Conservation (phyloP, 2,113 vertebrate genomes). For the Kobus ellipsiprymnus region DNA sequence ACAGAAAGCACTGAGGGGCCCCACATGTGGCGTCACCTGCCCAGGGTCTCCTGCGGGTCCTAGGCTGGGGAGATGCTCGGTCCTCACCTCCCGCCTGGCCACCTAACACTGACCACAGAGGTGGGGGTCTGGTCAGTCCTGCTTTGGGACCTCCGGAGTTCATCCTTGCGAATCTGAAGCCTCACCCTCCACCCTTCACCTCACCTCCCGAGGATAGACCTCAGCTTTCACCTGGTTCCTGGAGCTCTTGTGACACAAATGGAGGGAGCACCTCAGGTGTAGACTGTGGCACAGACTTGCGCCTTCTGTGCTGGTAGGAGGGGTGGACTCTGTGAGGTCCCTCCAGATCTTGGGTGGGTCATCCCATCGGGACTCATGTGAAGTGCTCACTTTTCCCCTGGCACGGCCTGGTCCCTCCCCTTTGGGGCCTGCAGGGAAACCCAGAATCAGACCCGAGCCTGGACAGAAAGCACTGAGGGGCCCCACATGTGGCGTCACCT, state of each 20-base stretch:
- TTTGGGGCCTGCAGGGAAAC: neutral
- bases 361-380: neutral
- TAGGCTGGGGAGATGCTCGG: neutral
- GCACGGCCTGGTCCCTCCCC: neutral
- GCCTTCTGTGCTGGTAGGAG: neutral
- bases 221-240: neutral
- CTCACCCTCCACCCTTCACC: neutral
- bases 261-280: rapidly evolving
- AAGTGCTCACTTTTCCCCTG: neutral
- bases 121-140: neutral
- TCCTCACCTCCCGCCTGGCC: neutral
- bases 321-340: neutral
- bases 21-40: neutral
- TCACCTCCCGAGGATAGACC: neutral
- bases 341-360: neutral
- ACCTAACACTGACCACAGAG: neutral
- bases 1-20: neutral
- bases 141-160: neutral
- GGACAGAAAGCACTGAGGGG: neutral
- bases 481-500: neutral
- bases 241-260: neutral
- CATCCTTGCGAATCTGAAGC: neutral
- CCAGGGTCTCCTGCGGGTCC: neutral
- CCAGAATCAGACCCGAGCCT: neutral
- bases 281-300: neutral